Evolutionary conservation across 2,797 vertebrate species (phyloP).

Genomic region (Tachyglossus aculeatus): DNA sequence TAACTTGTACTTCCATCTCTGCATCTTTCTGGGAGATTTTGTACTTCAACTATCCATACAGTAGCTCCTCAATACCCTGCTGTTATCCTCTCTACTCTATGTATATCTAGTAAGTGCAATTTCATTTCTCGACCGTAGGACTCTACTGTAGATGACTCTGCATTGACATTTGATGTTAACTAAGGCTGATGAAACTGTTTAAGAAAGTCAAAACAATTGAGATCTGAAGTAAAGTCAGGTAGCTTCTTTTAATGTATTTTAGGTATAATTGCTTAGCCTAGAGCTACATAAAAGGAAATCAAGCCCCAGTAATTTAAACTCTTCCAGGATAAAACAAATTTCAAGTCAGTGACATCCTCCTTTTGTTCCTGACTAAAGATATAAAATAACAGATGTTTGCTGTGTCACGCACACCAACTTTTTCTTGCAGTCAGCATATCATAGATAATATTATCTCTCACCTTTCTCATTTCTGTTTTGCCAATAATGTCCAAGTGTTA

Average conservation of each 20-base stretch:
- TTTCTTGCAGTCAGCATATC: not conserved
- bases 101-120: no score
- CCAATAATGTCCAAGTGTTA: slow-evolving; percentile 10
- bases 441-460: not conserved
- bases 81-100: no score
- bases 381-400: not conserved
- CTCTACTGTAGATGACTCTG: no score
- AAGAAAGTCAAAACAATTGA: no score
- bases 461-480: not conserved
- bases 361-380: not conserved
- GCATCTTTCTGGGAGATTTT: no score
- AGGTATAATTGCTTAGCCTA: not conserved
- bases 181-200: no score
- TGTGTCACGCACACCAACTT: not conserved
- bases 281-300: not conserved
- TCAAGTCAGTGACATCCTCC: not conserved
- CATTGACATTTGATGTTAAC: no score
- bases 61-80: no score
- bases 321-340: not conserved
- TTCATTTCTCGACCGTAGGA: no score
- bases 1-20: no score
- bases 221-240: no score
- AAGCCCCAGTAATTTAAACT: not conserved
- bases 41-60: no score
- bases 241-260: not conserved